Conservation (phyloP, 35 echinoderm and acorn worm species). For the Diadema setosum region DNA sequence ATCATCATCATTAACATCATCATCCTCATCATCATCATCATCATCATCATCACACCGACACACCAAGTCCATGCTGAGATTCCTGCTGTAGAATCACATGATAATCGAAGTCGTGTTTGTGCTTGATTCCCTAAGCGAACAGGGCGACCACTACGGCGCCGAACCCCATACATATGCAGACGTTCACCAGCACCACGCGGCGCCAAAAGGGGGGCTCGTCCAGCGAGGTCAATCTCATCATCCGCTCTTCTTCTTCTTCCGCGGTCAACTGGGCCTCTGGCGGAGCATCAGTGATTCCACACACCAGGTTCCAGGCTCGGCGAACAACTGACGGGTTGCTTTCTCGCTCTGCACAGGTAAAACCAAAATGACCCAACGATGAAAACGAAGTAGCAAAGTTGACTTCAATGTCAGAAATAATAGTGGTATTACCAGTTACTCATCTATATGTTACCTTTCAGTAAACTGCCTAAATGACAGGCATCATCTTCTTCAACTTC, state of each 20-base stretch:
- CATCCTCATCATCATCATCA: too few relatives aligned
- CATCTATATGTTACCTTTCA: too few relatives aligned
- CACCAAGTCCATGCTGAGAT: too few relatives aligned
- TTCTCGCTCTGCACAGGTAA: neutral
- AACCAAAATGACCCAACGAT: neutral
- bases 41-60: too few relatives aligned
- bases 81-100: too few relatives aligned
- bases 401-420: neutral
- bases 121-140: too few relatives aligned
- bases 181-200: neutral
- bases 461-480: too few relatives aligned
- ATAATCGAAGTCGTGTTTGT: too few relatives aligned
- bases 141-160: neutral
- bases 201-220: slow-evolving; percentile 24
- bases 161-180: neutral
- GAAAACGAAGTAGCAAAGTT: neutral
- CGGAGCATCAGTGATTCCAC: slow-evolving; percentile 22
- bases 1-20: too few relatives aligned
- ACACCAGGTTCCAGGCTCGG: slow-evolving; percentile 23
- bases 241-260: slow-evolving; percentile 4
- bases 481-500: too few relatives aligned
- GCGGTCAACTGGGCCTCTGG: neutral
- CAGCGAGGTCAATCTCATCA: slow-evolving; percentile 12
- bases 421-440: too few relatives aligned
- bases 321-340: neutral